Evolutionary conservation across 2,888 invertebrate species (phyloP).

Genomic region (Drosophila multiciliata): DNA sequence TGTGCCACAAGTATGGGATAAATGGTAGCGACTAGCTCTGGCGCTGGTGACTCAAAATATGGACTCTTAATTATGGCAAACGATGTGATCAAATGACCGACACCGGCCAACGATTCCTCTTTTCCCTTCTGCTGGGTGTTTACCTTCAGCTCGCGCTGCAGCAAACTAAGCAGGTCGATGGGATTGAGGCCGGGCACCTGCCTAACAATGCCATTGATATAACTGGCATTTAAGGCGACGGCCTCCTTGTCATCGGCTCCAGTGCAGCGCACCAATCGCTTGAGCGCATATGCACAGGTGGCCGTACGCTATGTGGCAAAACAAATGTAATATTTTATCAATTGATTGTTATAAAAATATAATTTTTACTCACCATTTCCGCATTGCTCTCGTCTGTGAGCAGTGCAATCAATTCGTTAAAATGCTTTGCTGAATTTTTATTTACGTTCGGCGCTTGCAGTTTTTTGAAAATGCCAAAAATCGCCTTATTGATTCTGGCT

Average conservation of each 20-base stretch:
- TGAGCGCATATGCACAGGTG: conserved; percentile 52
- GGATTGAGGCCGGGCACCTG: conserved; percentile 40
- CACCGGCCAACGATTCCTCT: conserved; percentile 60
- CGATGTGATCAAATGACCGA: conserved; percentile 55
- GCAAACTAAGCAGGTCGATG: conserved; percentile 30
- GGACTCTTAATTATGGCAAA: conserved; percentile 36
- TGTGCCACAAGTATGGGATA: conserved; percentile 46
- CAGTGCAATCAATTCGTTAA: not conserved
- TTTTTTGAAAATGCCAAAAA: not conserved
- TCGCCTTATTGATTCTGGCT: not conserved
- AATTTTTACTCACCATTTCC: not conserved
- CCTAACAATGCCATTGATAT: conserved; percentile 37
- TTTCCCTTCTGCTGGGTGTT: conserved; percentile 48
- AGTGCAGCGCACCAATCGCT: conserved; percentile 61
- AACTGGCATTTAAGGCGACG: conserved; percentile 36
- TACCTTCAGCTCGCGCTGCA: conserved; percentile 45
- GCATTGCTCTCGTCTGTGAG: not conserved
- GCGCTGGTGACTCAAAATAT: conserved; percentile 20
- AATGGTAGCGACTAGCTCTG: conserved; percentile 25
- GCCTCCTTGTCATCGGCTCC: conserved; percentile 55
- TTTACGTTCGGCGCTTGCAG: not conserved
- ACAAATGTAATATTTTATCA: not conserved
- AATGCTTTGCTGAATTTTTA: not conserved
- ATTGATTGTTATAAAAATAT: not conserved
- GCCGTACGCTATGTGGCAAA: conserved; percentile 43